phyloP scores from a whole-genome alignment of 1,140 invertebrate species.

The Lethrus apterus region DNA sequence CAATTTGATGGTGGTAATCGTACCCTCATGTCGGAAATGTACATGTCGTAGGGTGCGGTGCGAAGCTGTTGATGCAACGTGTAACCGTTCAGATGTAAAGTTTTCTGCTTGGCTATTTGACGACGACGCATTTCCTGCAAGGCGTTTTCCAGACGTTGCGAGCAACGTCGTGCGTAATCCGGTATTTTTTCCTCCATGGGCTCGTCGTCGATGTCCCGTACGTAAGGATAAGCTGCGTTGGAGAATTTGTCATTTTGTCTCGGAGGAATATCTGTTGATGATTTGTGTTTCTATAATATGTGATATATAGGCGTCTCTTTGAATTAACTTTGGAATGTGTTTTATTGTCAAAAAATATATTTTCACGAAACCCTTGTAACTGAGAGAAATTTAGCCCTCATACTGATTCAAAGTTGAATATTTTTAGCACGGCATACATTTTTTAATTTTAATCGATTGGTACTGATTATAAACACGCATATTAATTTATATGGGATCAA shows the following conservation, averaged over 20 bases:
- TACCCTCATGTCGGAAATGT: constrained; percentile 57
- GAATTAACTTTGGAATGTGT: no score
- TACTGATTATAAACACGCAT: no score
- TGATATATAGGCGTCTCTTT: no score
- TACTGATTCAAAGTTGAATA: no score
- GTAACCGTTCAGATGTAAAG: constrained; percentile 54
- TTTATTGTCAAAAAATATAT: no score
- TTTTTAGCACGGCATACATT: no score
- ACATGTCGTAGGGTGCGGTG: constrained; percentile 55
- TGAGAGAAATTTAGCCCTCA: no score
- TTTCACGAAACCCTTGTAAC: no score
- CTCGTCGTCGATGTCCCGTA: constrained; percentile 24
- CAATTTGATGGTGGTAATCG: constrained; percentile 53
- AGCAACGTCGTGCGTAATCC: constrained; percentile 37
- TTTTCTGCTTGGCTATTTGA: constrained; percentile 48
- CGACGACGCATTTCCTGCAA: constrained; percentile 48
- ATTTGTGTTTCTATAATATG: no score
- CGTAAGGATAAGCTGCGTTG: constrained; percentile 30
- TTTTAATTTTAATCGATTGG: no score
- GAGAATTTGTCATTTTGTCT: constrained; percentile 36
- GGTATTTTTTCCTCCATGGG: constrained; percentile 16
- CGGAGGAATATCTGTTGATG: constrained; percentile 22
- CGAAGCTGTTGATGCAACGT: constrained; percentile 53
- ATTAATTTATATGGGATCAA: no score
- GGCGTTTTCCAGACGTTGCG: constrained; percentile 47